A percentile compares a stretch with the other conserved stretches of the same genome.
Evolutionary conservation across 2,797 vertebrate genomes (phyloP).

Genomic region (Phrynocephalus guinanensis): DNA sequence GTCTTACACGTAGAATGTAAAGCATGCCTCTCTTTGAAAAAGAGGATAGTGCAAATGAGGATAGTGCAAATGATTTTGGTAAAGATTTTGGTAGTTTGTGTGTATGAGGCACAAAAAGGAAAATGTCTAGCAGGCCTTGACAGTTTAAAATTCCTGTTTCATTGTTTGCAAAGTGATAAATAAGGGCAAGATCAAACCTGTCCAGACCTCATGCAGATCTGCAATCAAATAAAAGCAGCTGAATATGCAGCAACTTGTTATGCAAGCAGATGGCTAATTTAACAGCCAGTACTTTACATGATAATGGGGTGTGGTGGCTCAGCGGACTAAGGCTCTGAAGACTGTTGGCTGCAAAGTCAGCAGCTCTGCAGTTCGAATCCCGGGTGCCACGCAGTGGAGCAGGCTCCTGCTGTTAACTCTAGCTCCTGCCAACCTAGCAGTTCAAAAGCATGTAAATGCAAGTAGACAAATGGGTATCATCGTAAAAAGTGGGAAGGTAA

Average conservation of each 20-base stretch:
- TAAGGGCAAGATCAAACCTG: fast-evolving
- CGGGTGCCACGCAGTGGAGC: too few species aligned
- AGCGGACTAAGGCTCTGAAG: not conserved
- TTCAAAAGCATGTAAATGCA: too few species aligned
- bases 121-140: fast-evolving
- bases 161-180: not conserved
- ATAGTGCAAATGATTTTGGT: not conserved
- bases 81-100: not conserved
- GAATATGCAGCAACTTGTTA: not conserved
- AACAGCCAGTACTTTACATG: not conserved
- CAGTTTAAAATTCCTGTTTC: fast-evolving
- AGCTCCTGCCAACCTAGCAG: too few species aligned
- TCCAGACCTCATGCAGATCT: not conserved
- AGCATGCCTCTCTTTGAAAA: not conserved
- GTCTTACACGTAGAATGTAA: not conserved
- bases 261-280: not conserved
- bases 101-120: not conserved
- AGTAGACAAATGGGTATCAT: too few species aligned
- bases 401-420: too few species aligned
- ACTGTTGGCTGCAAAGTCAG: not conserved
- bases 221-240: not conserved
- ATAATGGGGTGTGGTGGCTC: not conserved
- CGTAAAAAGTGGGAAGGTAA: too few species aligned
- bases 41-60: not conserved
- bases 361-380: too few species aligned